A percentile compares a stretch with the other conserved stretches of the same genome.
Conservation (phyloP, 2,888 invertebrate genomes). For the Hipparchia semele region DNA sequence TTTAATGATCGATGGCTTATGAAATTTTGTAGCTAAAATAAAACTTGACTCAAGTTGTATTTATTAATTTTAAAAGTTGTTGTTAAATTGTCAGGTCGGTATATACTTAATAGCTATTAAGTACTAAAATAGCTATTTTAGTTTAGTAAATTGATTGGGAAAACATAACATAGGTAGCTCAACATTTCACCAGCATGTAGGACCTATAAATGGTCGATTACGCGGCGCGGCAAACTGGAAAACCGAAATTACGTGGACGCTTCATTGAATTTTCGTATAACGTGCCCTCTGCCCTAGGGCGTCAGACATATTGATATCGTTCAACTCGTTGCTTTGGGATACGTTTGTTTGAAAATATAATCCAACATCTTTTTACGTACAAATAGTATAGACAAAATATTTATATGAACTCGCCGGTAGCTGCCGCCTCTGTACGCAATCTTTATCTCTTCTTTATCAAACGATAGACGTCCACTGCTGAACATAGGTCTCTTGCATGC, state of each 20-base stretch:
- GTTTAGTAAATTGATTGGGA: neutral
- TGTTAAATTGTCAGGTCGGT: no score
- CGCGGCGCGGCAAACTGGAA: slow-evolving; percentile 70
- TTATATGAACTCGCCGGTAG: no score
- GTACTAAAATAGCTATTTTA: neutral
- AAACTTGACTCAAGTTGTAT: no score
- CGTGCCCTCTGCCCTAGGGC: slow-evolving; percentile 52
- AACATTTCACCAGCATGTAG: slow-evolving; percentile 11
- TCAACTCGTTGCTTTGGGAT: slow-evolving; percentile 9
- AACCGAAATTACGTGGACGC: slow-evolving; percentile 77
- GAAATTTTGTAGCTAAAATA: no score
- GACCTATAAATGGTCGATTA: slow-evolving; percentile 38
- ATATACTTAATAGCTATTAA: no score
- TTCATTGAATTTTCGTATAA: slow-evolving; percentile 77
- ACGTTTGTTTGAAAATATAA: slow-evolving; percentile 17
- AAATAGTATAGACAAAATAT: neutral
- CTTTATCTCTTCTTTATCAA: no score
- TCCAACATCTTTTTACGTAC: neutral
- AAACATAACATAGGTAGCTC: slow-evolving; percentile 5
- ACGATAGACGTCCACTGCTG: no score
- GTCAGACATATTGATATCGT: slow-evolving; percentile 27
- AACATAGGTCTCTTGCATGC: no score
- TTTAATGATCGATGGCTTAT: no score
- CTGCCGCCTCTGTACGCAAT: no score
- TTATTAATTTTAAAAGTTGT: no score